Conservation (phyloP, 2,797 vertebrate species). For the Brachymystax lenok region DNA sequence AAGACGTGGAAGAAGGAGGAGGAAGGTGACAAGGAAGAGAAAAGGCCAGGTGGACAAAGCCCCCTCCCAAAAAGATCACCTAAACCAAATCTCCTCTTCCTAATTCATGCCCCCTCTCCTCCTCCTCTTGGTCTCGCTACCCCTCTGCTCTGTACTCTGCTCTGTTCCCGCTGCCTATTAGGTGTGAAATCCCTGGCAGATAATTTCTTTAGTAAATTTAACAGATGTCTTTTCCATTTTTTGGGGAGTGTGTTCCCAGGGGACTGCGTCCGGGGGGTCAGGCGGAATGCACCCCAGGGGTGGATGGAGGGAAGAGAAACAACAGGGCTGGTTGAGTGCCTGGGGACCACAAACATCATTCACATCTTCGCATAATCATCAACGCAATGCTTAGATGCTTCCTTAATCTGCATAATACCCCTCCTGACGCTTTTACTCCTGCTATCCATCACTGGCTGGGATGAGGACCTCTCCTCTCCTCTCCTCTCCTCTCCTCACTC, state of each 20-base stretch:
- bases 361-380: conserved; percentile 89
- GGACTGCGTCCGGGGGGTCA: conserved; percentile 78
- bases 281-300: conserved; percentile 86
- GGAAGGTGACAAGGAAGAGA: background rate
- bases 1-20: conserved; percentile 22
- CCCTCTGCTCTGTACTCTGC: conserved; percentile 16
- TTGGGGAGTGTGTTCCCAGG: conserved; percentile 45
- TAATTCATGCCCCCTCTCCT: conserved; percentile 42
- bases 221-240: conserved; percentile 74
- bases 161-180: conserved; percentile 59
- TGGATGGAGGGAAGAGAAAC: conserved; percentile 89
- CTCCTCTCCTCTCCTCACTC: background rate
- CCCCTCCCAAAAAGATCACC: conserved; percentile 2
- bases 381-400: conserved; percentile 89
- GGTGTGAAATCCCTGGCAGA: conserved; percentile 64
- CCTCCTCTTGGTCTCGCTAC: conserved; percentile 7
- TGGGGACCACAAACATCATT: conserved; percentile 85
- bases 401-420: conserved; percentile 92
- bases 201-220: conserved; percentile 81
- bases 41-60: background rate
- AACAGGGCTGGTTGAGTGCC: conserved; percentile 83
- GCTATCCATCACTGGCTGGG: conserved; percentile 85
- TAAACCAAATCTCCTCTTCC: conserved; percentile 34
- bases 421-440: conserved; percentile 87
- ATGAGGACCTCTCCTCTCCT: conserved; percentile 56